Evolutionary conservation across 2,113 vertebrate genomes (phyloP).

Genomic region (Pithys albifrons): DNA sequence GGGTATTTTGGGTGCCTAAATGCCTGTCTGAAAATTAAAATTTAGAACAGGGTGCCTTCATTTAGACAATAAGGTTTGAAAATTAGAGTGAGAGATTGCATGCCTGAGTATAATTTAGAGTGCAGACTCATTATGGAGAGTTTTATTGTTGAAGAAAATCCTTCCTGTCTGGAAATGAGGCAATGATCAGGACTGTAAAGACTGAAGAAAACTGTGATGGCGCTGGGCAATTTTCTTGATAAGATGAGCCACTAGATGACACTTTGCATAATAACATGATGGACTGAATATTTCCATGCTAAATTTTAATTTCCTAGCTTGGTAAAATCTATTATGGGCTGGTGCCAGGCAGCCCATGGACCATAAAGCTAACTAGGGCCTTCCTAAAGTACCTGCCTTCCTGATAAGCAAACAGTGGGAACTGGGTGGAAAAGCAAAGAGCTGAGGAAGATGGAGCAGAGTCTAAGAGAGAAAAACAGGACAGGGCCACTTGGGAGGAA

Average conservation of each 20-base stretch:
- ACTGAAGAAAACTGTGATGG: slow-evolving; percentile 53
- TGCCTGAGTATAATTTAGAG: slow-evolving; percentile 37
- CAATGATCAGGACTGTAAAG: slow-evolving; percentile 59
- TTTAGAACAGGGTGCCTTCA: slow-evolving; percentile 1
- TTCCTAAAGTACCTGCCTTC: neutral
- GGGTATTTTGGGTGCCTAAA: slow-evolving; percentile 12
- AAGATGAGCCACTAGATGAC: slow-evolving; percentile 71
- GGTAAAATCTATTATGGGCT: slow-evolving; percentile 30
- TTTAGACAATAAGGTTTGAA: slow-evolving; percentile 9
- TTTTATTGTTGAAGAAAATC: slow-evolving; percentile 56
- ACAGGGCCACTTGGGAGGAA: neutral
- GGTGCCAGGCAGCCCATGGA: neutral
- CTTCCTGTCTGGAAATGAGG: slow-evolving; percentile 53
- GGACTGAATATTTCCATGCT: slow-evolving; percentile 58
- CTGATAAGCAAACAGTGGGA: neutral
- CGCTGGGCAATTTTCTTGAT: slow-evolving; percentile 54
- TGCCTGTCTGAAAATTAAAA: slow-evolving; percentile 2
- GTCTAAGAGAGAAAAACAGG: neutral
- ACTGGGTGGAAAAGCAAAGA: neutral
- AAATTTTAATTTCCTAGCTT: slow-evolving; percentile 72
- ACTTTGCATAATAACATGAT: slow-evolving; percentile 64
- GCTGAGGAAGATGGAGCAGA: neutral
- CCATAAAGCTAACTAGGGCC: neutral
- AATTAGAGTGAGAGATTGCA: slow-evolving; percentile 27
- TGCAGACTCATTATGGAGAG: neutral